phyloP scores from a whole-genome alignment of 2,113 vertebrate species.

The Oryzias javanicus region DNA sequence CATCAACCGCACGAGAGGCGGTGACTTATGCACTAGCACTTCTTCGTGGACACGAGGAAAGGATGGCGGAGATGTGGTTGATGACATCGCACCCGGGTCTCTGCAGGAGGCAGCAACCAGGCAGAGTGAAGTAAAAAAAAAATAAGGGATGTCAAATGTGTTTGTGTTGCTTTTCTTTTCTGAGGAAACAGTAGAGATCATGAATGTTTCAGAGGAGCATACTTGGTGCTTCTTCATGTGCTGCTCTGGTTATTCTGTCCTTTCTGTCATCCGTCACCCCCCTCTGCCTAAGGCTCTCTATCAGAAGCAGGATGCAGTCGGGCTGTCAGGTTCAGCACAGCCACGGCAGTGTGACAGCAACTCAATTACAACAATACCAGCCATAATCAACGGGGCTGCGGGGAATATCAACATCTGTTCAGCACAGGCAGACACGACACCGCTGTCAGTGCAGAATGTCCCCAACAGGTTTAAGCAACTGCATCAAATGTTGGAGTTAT shows the following conservation, averaged over 20 bases:
- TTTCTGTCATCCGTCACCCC: slow-evolving; percentile 47
- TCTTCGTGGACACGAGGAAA: slow-evolving; percentile 39
- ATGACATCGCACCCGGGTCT: slow-evolving; percentile 22
- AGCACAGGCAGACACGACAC: slow-evolving; percentile 37
- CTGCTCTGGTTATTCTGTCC: slow-evolving; percentile 34
- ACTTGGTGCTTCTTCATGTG: slow-evolving; percentile 60
- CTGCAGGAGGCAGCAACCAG: slow-evolving; percentile 23
- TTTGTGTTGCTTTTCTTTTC: background rate
- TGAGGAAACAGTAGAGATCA: slow-evolving; percentile 38
- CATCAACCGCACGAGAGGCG: slow-evolving; percentile 36
- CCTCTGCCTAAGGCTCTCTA: slow-evolving; percentile 33
- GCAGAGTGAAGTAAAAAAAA: background rate
- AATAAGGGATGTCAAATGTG: background rate
- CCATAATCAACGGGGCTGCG: slow-evolving; percentile 58
- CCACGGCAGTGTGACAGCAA: slow-evolving; percentile 61
- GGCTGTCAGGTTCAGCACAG: slow-evolving; percentile 43
- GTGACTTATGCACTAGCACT: slow-evolving; percentile 52
- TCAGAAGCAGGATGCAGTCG: slow-evolving; percentile 46
- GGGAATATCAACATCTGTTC: slow-evolving; percentile 66
- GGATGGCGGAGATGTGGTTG: slow-evolving; percentile 3
- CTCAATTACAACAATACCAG: slow-evolving; percentile 70
- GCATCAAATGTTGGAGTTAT: slow-evolving; percentile 36
- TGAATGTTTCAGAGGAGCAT: slow-evolving; percentile 50
- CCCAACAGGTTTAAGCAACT: slow-evolving; percentile 47
- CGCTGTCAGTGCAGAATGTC: slow-evolving; percentile 42